A percentile compares a stretch with the other conserved stretches of the same genome.
Conservation (phyloP, 2,797 vertebrate genomes). For the Hapalemur alaotrensis region DNA sequence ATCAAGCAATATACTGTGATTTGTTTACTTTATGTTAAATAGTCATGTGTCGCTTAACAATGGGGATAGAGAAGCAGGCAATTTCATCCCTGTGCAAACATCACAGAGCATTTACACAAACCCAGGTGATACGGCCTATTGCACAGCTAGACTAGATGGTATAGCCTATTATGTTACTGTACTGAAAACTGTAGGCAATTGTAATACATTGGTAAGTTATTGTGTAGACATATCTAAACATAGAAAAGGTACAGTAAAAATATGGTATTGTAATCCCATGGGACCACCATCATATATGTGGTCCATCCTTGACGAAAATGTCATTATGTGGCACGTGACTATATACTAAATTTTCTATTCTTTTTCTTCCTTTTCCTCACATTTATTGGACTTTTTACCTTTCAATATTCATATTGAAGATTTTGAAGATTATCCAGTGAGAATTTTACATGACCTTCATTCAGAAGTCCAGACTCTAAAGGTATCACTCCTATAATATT, state of each 20-base stretch:
- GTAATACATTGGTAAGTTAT: neutral
- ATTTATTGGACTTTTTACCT: constrained; percentile 1
- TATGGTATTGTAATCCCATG: neutral
- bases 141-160: neutral
- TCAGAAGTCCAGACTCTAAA: constrained; percentile 88
- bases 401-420: constrained; percentile 79
- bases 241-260: neutral
- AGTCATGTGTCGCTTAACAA: neutral
- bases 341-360: constrained; percentile 23
- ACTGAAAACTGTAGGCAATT: neutral
- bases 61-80: neutral
- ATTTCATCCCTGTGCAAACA: neutral
- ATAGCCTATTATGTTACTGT: neutral
- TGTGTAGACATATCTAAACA: neutral
- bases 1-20: neutral
- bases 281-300: neutral
- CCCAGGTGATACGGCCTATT: neutral
- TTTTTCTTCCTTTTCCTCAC: neutral
- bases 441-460: constrained; percentile 87
- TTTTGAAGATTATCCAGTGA: constrained; percentile 81
- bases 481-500: constrained; percentile 82
- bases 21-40: neutral
- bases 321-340: neutral
- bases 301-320: neutral
- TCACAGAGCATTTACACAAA: neutral